phyloP scores from a whole-genome alignment of 2,797 vertebrate genomes.

The Acipenser ruthenus region DNA sequence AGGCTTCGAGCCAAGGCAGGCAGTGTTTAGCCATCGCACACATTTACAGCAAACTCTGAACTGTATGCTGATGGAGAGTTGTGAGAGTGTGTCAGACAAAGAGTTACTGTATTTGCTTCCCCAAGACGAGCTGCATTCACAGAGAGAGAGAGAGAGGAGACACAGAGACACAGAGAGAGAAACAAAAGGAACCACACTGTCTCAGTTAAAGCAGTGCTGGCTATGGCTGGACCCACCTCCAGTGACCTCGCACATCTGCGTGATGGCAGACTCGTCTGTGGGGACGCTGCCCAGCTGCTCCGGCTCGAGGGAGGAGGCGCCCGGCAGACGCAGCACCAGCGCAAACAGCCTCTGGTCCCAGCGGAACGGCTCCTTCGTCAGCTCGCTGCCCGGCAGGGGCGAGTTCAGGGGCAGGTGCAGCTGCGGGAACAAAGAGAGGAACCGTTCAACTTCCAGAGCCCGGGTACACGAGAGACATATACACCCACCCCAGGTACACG shows the following conservation, averaged over 20 bases:
- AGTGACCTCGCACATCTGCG: conserved; percentile 98
- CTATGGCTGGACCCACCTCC: conserved; percentile 70
- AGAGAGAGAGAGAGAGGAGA: background rate
- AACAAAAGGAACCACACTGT: background rate
- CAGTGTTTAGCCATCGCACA: too few species aligned
- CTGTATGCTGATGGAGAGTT: too few species aligned
- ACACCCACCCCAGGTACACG: too few species aligned
- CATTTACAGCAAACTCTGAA: too few species aligned
- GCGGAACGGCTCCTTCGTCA: conserved; percentile 97
- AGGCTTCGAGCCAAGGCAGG: background rate
- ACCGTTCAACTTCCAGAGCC: too few species aligned
- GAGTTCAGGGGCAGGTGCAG: conserved; percentile 95
- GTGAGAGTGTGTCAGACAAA: too few species aligned
- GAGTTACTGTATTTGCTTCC: too few species aligned
- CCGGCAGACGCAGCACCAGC: conserved; percentile 86
- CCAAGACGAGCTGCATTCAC: too few species aligned
- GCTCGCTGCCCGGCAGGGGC: conserved; percentile 89
- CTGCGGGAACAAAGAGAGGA: conserved; percentile 41
- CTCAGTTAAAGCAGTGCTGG: too few species aligned
- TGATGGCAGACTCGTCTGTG: conserved; percentile 91
- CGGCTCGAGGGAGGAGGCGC: conserved; percentile 75
- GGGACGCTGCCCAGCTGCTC: conserved; percentile 96
- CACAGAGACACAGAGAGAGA: background rate
- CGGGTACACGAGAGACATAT: too few species aligned
- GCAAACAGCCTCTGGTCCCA: conserved; percentile 98